A percentile compares a stretch with the other conserved stretches of the same genome.
These are phyloP conservation scores for Crax fasciolata DNA, from an alignment of 2,797 vertebrate species.

Conservation along the genomic window DNA sequence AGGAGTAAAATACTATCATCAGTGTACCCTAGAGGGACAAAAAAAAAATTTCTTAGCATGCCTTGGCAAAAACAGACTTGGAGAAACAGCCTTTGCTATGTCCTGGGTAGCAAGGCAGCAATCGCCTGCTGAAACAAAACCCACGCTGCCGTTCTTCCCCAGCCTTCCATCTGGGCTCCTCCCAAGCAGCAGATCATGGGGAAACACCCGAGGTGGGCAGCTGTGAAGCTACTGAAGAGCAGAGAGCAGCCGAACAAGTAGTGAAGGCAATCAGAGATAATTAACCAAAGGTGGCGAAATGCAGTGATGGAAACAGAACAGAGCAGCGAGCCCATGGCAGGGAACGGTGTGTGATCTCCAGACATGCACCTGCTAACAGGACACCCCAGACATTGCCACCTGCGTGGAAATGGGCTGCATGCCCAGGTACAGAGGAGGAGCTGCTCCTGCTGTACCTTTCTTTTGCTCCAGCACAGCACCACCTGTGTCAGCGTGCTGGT, in stretches of 20 bases:
- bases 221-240: background rate
- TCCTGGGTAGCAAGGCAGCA: fast-evolving
- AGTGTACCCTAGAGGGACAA: fast-evolving
- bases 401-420: fast-evolving
- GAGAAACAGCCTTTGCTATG: too few relatives aligned
- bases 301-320: background rate
- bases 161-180: background rate
- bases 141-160: background rate
- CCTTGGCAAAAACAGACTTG: too few relatives aligned
- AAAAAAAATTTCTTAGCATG: background rate
- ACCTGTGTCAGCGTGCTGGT: fast-evolving
- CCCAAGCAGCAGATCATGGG: background rate
- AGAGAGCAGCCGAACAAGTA: background rate
- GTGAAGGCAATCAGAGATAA: background rate
- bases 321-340: background rate
- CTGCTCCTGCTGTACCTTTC: background rate
- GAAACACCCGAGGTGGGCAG: background rate
- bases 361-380: background rate
- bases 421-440: background rate
- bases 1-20: background rate
- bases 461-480: background rate
- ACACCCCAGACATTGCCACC: background rate
- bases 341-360: fast-evolving
- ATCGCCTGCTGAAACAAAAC: background rate
- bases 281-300: background rate